Base-by-base conservation (phyloP, 2,797 vertebrate species). In the Poecilia gillii region DNA sequence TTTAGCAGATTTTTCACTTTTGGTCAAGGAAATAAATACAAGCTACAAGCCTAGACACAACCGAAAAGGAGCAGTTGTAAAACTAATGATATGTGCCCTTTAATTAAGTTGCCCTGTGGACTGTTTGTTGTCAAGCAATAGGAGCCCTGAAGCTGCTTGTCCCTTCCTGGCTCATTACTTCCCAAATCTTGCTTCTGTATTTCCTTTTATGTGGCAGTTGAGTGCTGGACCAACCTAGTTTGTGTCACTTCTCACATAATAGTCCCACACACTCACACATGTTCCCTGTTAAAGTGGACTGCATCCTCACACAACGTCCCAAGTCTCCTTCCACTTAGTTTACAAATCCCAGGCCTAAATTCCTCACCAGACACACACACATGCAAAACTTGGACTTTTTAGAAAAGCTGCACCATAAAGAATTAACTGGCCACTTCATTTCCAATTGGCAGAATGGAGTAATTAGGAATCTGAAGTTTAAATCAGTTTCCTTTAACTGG, bases 261-360 rank as follows among this genome's bases (percentile, higher is more conserved):
- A 57, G 62, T 64, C 72, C 66, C 77, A 46, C 68, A 64, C 79
- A 41, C 64, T 57, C 75, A 62, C 57, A 72, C 79, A 74, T 84
- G 79, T 68, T 72, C 70, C 75, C 83, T 75, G 68, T 81, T 79
- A 41, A 83, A 90, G 86, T 85, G 87, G 84, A 79, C 85, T 85
- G 62, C 77, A 83, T 91, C 90, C 88, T 89, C 85, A 91, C 84
- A 87, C 47, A 70, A 79, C 89, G 84, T 75, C 85, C 87, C 85
- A 81, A 18, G 81, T 91, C 84, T 87, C 80, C 81, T 84, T 87
- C 85, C 82, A 87, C 83, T 91, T 82, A 75, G 80, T 82, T 92
- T 85, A 87, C 78, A 91, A 89, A 94, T 82, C 68, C 90, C 92
- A 93, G 90, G 81, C 84, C 83, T 90, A 45, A 90, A 91, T 90